Conservation (phyloP, 2,113 vertebrate genomes). For the Callipepla squamata region DNA sequence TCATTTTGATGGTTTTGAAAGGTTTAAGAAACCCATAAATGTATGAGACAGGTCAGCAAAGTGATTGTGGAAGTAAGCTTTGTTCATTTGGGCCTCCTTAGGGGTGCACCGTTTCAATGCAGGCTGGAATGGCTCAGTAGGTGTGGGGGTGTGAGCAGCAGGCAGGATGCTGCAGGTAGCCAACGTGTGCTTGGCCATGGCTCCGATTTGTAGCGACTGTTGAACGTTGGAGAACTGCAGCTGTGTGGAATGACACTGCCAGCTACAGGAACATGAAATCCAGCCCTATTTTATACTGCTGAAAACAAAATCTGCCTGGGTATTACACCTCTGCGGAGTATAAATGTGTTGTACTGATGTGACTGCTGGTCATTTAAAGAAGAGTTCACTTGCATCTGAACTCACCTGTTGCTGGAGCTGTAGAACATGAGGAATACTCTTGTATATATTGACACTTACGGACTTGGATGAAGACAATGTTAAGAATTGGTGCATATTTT, state of each 20-base stretch:
- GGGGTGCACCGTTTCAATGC: accelerated
- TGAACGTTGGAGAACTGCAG: background rate
- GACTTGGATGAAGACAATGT: background rate
- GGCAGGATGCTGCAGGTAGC: background rate
- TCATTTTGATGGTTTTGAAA: constrained; percentile 1
- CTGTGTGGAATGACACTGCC: background rate
- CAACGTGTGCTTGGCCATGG: background rate
- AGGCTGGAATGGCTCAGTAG: accelerated
- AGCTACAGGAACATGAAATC: background rate
- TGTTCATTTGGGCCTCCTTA: background rate
- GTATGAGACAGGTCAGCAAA: background rate
- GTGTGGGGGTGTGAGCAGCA: background rate
- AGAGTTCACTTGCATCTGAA: background rate
- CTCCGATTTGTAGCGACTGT: background rate
- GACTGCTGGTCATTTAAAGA: background rate
- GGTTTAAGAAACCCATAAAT: background rate
- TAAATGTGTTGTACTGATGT: accelerated
- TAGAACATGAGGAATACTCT: background rate
- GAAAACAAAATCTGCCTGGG: background rate
- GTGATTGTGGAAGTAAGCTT: background rate
- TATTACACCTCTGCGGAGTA: background rate
- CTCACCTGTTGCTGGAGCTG: background rate
- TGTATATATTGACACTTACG: background rate
- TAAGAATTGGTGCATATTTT: background rate
- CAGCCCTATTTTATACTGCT: background rate